phyloP scores from a whole-genome alignment of 2,797 vertebrate species.

The Cyclopterus lumpus region DNA sequence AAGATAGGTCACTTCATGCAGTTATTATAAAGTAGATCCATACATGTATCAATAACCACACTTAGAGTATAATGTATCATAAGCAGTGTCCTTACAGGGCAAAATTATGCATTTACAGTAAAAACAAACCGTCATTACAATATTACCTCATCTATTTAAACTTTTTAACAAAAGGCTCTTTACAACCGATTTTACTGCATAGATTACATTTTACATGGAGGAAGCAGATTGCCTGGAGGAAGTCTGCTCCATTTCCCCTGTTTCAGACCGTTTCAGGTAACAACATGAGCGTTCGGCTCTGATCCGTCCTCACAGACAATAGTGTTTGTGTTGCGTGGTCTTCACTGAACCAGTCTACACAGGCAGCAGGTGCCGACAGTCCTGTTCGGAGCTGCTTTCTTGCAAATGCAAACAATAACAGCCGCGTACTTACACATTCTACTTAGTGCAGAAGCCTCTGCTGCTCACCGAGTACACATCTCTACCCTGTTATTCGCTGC shows the following conservation, averaged over 20 bases:
- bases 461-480: constrained; percentile 23
- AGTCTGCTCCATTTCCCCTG: constrained; percentile 60
- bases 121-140: neutral
- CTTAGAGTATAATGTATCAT: neutral
- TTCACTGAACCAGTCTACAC: constrained; percentile 25
- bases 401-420: constrained; percentile 26
- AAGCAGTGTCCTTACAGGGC: neutral
- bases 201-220: constrained; percentile 11
- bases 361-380: constrained; percentile 7
- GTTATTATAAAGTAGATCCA: neutral
- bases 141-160: neutral
- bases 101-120: neutral
- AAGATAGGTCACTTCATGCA: neutral
- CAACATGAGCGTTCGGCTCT: constrained; percentile 10
- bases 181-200: neutral
- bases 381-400: constrained; percentile 30
- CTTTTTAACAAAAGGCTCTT: neutral
- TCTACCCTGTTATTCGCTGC: constrained; percentile 19
- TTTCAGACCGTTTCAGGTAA: constrained; percentile 35
- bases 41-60: neutral
- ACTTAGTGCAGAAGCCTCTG: neutral
- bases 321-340: constrained; percentile 11
- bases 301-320: constrained; percentile 40
- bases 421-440: constrained; percentile 9
- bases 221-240: constrained; percentile 55